Percentiles rank a stretch among this genome's conserved stretches.
Evolutionary conservation across 92 coral and sea anemone species (phyloP).

Genomic region (Anthopleura xanthogrammica): DNA sequence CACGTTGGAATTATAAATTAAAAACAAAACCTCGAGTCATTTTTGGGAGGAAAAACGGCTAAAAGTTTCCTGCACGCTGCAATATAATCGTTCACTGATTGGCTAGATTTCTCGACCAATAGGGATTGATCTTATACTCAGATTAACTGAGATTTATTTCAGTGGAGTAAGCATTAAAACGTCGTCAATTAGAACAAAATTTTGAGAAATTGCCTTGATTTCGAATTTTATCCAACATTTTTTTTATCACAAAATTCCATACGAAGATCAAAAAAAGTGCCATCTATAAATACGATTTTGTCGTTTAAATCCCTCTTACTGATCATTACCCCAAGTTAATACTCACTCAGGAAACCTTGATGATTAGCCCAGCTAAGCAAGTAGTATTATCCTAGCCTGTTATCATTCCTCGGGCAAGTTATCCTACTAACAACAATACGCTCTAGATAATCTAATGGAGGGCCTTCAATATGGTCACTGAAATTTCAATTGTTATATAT

Average conservation of each 20-base stretch:
- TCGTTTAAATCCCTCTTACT: constrained; percentile 19
- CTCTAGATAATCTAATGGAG: background rate
- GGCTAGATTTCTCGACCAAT: background rate
- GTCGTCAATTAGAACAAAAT: background rate
- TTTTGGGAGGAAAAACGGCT: background rate
- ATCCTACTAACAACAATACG: constrained; percentile 4
- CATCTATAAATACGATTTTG: background rate
- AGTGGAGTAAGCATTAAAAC: background rate
- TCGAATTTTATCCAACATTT: background rate
- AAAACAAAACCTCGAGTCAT: background rate
- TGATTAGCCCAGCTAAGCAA: constrained; percentile 13
- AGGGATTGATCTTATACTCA: background rate
- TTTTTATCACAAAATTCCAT: background rate
- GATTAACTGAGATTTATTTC: background rate
- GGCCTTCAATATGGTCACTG: background rate
- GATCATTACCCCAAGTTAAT: constrained; percentile 7
- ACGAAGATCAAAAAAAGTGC: background rate
- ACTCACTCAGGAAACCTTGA: constrained; percentile 11
- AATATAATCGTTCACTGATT: background rate
- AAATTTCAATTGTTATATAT: too few relatives aligned
- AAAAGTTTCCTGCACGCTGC: background rate
- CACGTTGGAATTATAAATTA: background rate
- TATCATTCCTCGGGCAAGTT: constrained; percentile 4
- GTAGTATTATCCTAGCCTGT: constrained; percentile 23
- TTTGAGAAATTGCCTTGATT: background rate